Evolutionary conservation across 1,140 invertebrate species (phyloP).

Genomic region (Zaprionus vittiger): DNA sequence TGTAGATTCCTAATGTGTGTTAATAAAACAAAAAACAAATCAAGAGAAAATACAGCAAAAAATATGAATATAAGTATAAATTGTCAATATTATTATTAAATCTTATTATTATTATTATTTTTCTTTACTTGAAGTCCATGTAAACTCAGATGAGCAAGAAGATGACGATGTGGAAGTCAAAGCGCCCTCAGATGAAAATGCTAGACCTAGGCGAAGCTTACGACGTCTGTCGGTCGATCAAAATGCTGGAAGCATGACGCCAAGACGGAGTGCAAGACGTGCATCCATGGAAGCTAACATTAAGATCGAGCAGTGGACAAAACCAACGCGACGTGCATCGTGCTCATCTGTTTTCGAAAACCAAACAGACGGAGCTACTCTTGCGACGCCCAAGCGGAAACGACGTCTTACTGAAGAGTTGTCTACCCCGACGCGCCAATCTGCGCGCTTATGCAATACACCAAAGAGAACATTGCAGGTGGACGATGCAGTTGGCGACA

Average conservation of each 20-base stretch:
- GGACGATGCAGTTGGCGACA: constrained; percentile 67
- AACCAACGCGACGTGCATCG: constrained; percentile 48
- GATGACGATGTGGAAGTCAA: neutral
- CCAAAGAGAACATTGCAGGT: constrained; percentile 33
- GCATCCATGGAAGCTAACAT: constrained; percentile 49
- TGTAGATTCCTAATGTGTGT: neutral
- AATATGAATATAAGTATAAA: constrained; percentile 1
- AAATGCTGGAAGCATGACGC: constrained; percentile 34
- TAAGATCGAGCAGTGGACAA: constrained; percentile 17
- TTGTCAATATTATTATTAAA: neutral
- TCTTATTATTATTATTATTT: neutral
- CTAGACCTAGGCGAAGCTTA: constrained; percentile 29
- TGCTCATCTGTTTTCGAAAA: constrained; percentile 33
- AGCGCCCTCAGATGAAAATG: constrained; percentile 12
- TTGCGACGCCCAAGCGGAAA: constrained; percentile 52
- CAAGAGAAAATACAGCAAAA: neutral
- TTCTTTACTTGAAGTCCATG: neutral
- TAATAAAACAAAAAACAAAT: neutral
- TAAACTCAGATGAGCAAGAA: neutral
- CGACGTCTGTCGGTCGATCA: constrained; percentile 48
- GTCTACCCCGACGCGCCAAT: constrained; percentile 52
- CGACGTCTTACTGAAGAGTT: constrained; percentile 54
- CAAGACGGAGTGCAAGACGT: constrained; percentile 52
- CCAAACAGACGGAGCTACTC: neutral
- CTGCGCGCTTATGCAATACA: constrained; percentile 41